phyloP scores from a whole-genome alignment of 2,797 vertebrate species.

The Spinus olivaceus region DNA sequence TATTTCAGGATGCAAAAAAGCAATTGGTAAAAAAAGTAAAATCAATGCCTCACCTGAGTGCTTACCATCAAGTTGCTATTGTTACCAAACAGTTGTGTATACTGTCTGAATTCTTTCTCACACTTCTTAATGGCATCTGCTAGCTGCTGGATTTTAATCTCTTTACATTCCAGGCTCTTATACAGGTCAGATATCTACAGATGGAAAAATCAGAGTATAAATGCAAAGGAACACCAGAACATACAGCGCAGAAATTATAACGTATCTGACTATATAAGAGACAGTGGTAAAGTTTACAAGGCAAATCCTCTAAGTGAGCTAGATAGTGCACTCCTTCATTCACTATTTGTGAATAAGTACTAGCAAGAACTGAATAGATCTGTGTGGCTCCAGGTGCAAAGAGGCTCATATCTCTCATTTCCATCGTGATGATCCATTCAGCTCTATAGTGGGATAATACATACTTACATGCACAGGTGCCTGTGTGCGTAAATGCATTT shows the following conservation, averaged over 20 bases:
- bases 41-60: slow-evolving; percentile 77
- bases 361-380: background rate
- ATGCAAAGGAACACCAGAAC: background rate
- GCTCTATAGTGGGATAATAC: background rate
- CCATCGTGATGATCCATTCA: background rate
- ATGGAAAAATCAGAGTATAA: background rate
- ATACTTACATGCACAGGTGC: background rate
- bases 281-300: background rate
- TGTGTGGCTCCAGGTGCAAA: background rate
- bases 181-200: slow-evolving; percentile 83
- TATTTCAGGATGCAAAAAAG: background rate
- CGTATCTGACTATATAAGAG: background rate
- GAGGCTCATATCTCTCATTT: background rate
- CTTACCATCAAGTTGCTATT: slow-evolving; percentile 77
- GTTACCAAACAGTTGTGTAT: slow-evolving; percentile 75
- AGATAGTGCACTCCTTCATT: background rate
- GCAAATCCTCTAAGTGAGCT: background rate
- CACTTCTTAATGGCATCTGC: slow-evolving; percentile 77
- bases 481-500: background rate
- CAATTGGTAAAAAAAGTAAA: background rate
- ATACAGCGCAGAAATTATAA: background rate
- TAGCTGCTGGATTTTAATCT: slow-evolving; percentile 82
- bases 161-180: slow-evolving; percentile 80
- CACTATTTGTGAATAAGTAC: background rate
- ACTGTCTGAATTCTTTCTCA: slow-evolving; percentile 80